These are phyloP conservation scores for Drosophila eugracilis DNA, from an alignment of 1,140 invertebrate genomes.

Conservation along the genomic window DNA sequence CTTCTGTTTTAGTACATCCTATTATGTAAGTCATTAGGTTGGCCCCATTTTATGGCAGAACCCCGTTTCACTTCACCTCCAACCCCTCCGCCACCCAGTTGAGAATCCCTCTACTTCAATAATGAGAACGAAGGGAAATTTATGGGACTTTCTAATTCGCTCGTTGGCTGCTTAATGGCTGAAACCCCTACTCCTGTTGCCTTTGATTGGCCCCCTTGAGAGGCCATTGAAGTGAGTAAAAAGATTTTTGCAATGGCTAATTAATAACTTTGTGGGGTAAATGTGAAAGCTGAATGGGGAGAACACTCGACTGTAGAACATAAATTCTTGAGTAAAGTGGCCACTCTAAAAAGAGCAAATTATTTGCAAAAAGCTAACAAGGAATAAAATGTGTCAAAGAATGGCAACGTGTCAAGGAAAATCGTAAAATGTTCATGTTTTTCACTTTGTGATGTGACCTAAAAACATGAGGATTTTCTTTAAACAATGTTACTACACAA, in stretches of 20 bases:
- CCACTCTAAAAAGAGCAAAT: background rate
- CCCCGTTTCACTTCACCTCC: too few species aligned
- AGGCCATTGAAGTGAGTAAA: constrained; percentile 33
- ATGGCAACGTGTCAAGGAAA: background rate
- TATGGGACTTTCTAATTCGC: constrained; percentile 62
- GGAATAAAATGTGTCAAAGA: constrained; percentile 1
- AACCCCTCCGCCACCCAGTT: too few species aligned
- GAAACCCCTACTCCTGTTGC: constrained; percentile 12
- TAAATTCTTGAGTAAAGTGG: constrained; percentile 6
- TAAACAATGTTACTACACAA: too few species aligned
- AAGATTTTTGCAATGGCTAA: constrained; percentile 39
- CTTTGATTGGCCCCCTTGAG: constrained; percentile 16
- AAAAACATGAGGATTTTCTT: too few species aligned
- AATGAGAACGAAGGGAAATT: constrained; percentile 51
- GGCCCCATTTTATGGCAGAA: constrained; percentile 59
- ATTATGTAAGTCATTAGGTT: constrained; percentile 71
- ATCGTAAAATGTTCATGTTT: background rate
- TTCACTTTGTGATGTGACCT: background rate
- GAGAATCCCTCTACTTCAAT: constrained; percentile 27
- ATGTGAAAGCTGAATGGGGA: background rate
- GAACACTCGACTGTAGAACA: background rate
- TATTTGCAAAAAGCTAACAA: background rate
- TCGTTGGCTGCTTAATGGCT: constrained; percentile 57
- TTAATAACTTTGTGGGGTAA: constrained; percentile 39
- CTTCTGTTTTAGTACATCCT: constrained; percentile 63